phyloP scores from a whole-genome alignment of 1,140 invertebrate genomes.

The Akabosia matsudoensis region DNA sequence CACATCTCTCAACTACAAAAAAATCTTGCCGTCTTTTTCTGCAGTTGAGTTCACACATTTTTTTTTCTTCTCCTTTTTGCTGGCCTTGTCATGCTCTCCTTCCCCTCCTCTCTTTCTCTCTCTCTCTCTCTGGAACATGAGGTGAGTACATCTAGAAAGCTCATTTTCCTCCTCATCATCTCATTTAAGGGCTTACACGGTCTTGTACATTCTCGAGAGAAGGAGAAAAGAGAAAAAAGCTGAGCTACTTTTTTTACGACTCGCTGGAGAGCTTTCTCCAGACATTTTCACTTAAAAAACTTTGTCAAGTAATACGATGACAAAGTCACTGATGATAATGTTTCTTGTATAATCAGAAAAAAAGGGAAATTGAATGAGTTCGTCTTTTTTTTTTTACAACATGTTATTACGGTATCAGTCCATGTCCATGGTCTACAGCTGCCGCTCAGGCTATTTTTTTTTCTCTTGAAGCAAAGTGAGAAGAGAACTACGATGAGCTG shows the following conservation, averaged over 20 bases:
- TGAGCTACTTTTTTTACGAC: not conserved
- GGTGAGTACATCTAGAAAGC: not conserved
- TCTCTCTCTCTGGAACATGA: not conserved
- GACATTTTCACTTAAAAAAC: not conserved
- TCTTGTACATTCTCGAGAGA: no score
- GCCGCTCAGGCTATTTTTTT: no score
- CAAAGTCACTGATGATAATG: not conserved
- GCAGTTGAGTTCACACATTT: not conserved
- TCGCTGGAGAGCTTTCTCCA: not conserved
- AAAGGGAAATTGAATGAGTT: not conserved
- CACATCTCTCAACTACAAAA: no score
- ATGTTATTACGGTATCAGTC: no score
- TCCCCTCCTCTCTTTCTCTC: not conserved
- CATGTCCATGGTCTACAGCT: no score
- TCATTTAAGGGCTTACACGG: not conserved
- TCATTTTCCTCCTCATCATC: not conserved
- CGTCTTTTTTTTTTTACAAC: not conserved
- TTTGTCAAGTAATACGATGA: not conserved
- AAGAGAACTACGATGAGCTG: no score
- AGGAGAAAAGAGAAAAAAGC: not conserved
- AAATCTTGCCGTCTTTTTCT: no score
- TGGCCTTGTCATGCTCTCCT: not conserved
- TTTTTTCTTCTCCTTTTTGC: not conserved
- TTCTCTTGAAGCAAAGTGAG: no score
- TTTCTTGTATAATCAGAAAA: not conserved